Evolutionary conservation across 53 echinoderm and acorn worm genomes (phyloP), one percentile per base, ranked within the genome.

Genomic region (Echinarachnius parma): DNA sequence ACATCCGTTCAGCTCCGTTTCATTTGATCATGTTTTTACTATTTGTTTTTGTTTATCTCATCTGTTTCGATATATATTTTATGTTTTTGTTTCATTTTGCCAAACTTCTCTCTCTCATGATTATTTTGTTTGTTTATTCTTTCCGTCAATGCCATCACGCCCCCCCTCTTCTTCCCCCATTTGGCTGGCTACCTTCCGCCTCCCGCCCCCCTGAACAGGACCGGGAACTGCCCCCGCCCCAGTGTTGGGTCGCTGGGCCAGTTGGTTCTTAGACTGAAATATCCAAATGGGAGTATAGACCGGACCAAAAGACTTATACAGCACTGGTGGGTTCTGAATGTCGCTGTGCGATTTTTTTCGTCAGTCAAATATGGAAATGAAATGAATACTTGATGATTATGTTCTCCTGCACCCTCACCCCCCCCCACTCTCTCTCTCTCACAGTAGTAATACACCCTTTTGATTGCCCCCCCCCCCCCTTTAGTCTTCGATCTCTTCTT

Each of bases 231-330:
- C 20, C 86, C 80, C 21, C 76, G 86, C 31, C 86, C 86, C 13
- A 75, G 80, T 25, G 86, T 86, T 68, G 81, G 86, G 39, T 86
- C 86, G 44, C 77, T 86, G 34, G 86, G 86, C 11, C 81, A 81
- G 21, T 75, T 86, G 9, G 69, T 86, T 26, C 81, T 81, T 29
- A 77, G 77, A 64, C 79, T 85, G 85, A 72, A 79, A 60, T 66
- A 64, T 63, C 60, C 70, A 18, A 83, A 77, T 68, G 83, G 83
- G 21, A 67, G 49, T 50, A 18, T 67, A 48, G 67, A 67, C 67
- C 15, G 30, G 77, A 83, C 60, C 83, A 60, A 48, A 67, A 64
- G 31, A 30, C 77, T 57, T 59, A 83, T 66, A 33, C 83, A 66
- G 49, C 83, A 67, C 53, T 83, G 83, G 83, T 83, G 83, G 83